Base-by-base conservation (phyloP, 2,797 vertebrate species). In the Notoglanidium macrostoma region DNA sequence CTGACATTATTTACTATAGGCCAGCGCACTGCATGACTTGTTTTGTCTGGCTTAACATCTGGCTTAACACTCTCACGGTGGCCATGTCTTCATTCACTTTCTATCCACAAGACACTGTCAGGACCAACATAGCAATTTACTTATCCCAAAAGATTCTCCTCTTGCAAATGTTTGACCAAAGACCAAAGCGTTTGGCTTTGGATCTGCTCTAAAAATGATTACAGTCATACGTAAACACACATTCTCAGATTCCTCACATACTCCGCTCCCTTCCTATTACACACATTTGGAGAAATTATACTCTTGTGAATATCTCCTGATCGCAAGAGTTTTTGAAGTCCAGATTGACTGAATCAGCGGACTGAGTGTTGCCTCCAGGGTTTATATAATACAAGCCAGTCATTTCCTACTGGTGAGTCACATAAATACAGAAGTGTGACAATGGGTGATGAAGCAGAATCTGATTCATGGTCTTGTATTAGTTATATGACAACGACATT, bases 21-120 rank as follows among this genome's bases (percentile, higher is more conserved):
- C n/a, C 61, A 77, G 68, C 1, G 7, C 61, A 40, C 83, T 59
- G 67, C 68, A n/a, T n/a, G 29, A 26, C 72, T 86, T 80, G 59
- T 57, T 76, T 55, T 85, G 81, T 65, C 67, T 73, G 76, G 85
- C 65, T 85, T 32, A 68, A 80, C 73, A 84, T 67, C 87, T 85
- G 83, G 76, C 32, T 85, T 74, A 74, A 77, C 57, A 85, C 84
- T 76, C 59, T 77, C n/a, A 32, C 76, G 51, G 65, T 9, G 57
- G 32, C 29, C 23, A 49, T 72, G 51, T 57, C 83, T 73, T 4
- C 35, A 67, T 76, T 86, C 70, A 85, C 87, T 83, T 85, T 88
- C 70, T 86, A 32, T 46, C 17, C 44, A 29, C 65, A 49, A 77
- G 61, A 32, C 46, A 19, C 80, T 70, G 29, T 82, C 72, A 86